Evolutionary conservation across 2,113 vertebrate genomes (phyloP).

Genomic region (Bombycilla garrulus): DNA sequence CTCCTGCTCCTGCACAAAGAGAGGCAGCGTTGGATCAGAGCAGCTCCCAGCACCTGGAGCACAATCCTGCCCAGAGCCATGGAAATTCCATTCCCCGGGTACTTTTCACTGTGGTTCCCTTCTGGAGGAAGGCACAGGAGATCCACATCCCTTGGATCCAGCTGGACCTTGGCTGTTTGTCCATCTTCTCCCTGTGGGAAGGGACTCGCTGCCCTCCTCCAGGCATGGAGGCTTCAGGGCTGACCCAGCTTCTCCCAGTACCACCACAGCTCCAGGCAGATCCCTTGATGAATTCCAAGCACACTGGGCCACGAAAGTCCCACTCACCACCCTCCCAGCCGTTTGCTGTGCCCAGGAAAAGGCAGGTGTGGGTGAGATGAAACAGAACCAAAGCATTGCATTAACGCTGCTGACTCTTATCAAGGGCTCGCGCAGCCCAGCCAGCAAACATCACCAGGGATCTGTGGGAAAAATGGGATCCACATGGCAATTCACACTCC

Average conservation of each 20-base stretch:
- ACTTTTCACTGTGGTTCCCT: background rate
- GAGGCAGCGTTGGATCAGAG: background rate
- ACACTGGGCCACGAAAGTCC: accelerated
- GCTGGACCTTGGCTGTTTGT: background rate
- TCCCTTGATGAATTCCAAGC: accelerated
- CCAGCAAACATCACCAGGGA: background rate
- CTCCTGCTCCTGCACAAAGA: background rate
- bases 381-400: background rate
- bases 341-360: background rate
- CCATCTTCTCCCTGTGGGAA: background rate
- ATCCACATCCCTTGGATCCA: accelerated
- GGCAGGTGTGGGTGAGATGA: background rate
- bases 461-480: slow-evolving; percentile 47
- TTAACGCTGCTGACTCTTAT: background rate
- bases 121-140: background rate
- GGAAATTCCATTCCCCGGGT: background rate
- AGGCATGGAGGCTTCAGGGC: background rate
- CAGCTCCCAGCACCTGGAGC: background rate
- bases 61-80: background rate
- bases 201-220: background rate
- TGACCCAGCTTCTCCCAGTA: background rate
- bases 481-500: background rate
- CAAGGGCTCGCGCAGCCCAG: background rate
- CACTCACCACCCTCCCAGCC: background rate
- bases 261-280: accelerated